Percentiles rank a stretch among this genome's conserved stretches.
Evolutionary conservation across 2,797 vertebrate species (phyloP).

Genomic region (Botia kubotai): DNA sequence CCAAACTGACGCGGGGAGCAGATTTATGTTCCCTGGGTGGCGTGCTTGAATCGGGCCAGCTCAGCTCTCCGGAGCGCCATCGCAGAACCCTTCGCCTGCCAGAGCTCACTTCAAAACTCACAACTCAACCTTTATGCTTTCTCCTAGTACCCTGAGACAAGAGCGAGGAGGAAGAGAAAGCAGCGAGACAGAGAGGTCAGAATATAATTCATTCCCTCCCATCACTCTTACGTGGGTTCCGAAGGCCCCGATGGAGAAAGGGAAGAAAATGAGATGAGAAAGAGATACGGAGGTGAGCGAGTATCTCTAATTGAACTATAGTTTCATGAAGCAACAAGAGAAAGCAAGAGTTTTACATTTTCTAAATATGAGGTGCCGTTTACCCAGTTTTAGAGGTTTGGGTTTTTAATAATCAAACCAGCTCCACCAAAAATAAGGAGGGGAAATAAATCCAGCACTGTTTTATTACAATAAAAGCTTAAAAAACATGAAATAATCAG

Average conservation of each 20-base stretch:
- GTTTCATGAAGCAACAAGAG: neutral
- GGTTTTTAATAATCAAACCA: neutral
- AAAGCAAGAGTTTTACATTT: neutral
- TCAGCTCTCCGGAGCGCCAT: conserved; percentile 47
- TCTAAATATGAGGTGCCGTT: neutral
- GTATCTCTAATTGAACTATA: conserved; percentile 1
- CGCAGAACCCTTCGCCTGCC: conserved; percentile 9
- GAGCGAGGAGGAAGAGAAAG: neutral
- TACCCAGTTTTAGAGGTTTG: neutral
- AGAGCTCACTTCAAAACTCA: conserved; percentile 21
- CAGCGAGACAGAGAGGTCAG: conserved; percentile 28
- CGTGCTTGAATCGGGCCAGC: conserved; percentile 27
- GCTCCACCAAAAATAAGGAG: neutral
- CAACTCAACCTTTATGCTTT: conserved; percentile 43
- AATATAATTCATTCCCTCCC: conserved; percentile 25
- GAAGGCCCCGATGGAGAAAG: conserved; percentile 18
- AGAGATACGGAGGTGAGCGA: neutral
- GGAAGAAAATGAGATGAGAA: neutral
- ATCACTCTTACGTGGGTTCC: neutral
- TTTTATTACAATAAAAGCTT: conserved; percentile 53
- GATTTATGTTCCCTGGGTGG: conserved; percentile 52
- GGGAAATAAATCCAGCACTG: conserved; percentile 21
- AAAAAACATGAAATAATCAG: conserved; percentile 54
- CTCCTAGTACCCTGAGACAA: conserved; percentile 22
- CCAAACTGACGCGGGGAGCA: conserved; percentile 21